Percentiles rank a stretch among this genome's conserved stretches.
Evolutionary conservation across 1,140 invertebrate species (phyloP).

Genomic region (Hyphantria cunea): DNA sequence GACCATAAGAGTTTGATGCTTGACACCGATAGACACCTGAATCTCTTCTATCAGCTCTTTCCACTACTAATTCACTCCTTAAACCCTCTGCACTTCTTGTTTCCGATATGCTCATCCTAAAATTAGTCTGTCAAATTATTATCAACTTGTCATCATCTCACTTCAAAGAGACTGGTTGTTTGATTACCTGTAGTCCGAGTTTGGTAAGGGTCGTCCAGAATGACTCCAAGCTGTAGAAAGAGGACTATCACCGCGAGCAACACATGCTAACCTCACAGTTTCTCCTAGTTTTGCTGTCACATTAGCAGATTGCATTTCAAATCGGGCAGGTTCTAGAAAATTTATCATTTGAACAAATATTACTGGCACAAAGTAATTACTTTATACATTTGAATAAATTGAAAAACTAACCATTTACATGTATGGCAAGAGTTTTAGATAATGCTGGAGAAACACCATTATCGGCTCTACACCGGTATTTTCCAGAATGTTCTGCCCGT

Average conservation of each 20-base stretch:
- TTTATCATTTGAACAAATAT: not conserved
- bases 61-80: conserved; percentile 86
- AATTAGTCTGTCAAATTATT: conserved; percentile 9
- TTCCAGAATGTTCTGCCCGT: conserved; percentile 88
- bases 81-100: conserved; percentile 87
- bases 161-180: no score
- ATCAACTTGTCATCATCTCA: no score
- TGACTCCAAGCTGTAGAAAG: conserved; percentile 91
- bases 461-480: conserved; percentile 92
- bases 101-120: conserved; percentile 82
- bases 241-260: conserved; percentile 93
- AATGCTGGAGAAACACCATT: conserved; percentile 92
- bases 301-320: conserved; percentile 87
- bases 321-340: conserved; percentile 88
- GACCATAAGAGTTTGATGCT: conserved; percentile 91
- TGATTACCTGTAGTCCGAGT: conserved; percentile 82
- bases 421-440: conserved; percentile 89
- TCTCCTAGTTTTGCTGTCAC: conserved; percentile 87
- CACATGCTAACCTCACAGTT: conserved; percentile 88
- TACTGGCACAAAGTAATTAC: not conserved
- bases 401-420: conserved; percentile 88
- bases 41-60: conserved; percentile 87
- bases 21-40: conserved; percentile 93
- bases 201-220: conserved; percentile 67
- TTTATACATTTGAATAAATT: not conserved